Evolutionary conservation across 2,113 vertebrate genomes (phyloP).

Genomic region (Xenotilapia longispinis): DNA sequence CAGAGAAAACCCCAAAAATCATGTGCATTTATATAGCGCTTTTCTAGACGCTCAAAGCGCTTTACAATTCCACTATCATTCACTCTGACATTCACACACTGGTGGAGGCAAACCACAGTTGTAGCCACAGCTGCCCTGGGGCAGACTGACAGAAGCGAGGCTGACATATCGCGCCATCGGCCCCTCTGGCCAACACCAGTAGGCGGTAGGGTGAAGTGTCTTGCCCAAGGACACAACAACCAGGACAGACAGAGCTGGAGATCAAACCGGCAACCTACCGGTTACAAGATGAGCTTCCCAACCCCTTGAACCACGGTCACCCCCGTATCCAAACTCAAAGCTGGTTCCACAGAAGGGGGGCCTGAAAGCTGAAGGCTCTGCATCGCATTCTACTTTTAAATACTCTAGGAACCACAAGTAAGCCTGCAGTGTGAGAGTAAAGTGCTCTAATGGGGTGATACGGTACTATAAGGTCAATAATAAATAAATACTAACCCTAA

Average conservation of each 20-base stretch:
- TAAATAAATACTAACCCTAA: background rate
- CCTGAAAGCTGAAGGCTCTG: background rate
- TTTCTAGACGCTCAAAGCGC: background rate
- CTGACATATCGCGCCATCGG: background rate
- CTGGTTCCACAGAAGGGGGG: background rate
- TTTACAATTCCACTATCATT: background rate
- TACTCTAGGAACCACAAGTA: background rate
- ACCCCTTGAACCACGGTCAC: background rate
- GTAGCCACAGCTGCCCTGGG: background rate
- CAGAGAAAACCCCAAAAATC: background rate
- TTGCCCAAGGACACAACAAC: background rate
- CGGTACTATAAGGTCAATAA: background rate
- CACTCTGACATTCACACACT: background rate
- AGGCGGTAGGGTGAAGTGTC: background rate
- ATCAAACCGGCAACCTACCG: background rate
- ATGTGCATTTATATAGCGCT: background rate
- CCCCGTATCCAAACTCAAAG: background rate
- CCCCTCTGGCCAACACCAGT: background rate
- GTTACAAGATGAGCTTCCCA: background rate
- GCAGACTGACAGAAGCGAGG: background rate
- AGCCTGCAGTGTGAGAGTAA: background rate
- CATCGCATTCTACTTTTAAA: background rate
- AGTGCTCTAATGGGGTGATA: background rate
- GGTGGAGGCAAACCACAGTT: background rate
- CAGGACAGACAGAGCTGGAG: background rate